These are phyloP conservation scores for Batillaria attramentaria DNA, from an alignment of 1,140 invertebrate genomes.

Conservation along the genomic window DNA sequence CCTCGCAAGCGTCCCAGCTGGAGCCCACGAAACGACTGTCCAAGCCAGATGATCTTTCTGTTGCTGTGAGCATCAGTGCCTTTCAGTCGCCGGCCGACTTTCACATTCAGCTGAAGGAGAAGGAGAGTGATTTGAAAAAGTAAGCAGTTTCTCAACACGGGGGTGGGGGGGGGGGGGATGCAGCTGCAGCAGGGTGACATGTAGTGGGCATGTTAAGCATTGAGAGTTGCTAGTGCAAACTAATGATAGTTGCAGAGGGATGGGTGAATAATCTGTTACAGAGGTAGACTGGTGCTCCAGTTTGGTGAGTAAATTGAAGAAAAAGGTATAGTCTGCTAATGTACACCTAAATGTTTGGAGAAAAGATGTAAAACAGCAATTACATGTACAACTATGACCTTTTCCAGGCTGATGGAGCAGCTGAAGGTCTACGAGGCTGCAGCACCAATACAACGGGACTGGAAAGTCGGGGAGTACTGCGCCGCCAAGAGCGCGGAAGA, in stretches of 20 bases:
- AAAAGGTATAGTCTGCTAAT: too few relatives aligned
- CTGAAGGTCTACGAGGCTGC: constrained; percentile 1
- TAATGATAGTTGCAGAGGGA: too few relatives aligned
- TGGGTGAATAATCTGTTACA: too few relatives aligned
- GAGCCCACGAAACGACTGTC: too few relatives aligned
- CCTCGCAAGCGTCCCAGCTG: too few relatives aligned
- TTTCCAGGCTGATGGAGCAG: constrained; percentile 30
- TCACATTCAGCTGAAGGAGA: constrained; percentile 26
- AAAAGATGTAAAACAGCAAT: too few relatives aligned
- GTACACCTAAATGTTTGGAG: too few relatives aligned
- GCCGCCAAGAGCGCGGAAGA: constrained; percentile 19
- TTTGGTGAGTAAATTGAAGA: too few relatives aligned
- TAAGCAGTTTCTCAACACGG: neutral
- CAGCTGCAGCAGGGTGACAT: neutral
- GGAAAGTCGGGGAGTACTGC: constrained; percentile 34
- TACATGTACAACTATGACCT: too few relatives aligned
- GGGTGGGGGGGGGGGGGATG: neutral
- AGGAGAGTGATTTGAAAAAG: neutral
- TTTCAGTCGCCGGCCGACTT: constrained; percentile 31
- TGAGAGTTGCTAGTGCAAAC: too few relatives aligned
- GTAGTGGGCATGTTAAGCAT: too few relatives aligned
- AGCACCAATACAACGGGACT: neutral
- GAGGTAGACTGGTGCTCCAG: too few relatives aligned
- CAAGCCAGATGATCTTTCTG: neutral
- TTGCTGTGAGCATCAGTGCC: constrained; percentile 24